Evolutionary conservation across 2,113 vertebrate genomes (phyloP).

Genomic region (Alectura lathami): DNA sequence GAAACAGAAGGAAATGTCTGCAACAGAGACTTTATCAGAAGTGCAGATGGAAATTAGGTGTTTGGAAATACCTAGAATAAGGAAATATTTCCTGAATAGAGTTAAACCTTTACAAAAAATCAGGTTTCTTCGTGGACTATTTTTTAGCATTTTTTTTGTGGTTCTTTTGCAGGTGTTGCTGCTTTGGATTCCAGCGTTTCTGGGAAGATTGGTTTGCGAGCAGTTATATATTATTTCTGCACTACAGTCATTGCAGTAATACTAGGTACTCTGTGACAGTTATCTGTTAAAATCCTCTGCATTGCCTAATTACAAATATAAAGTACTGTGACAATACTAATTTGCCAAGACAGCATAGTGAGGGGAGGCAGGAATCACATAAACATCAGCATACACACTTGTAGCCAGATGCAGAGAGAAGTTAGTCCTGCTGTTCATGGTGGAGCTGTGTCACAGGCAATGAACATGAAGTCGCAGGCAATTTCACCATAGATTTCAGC

Average conservation of each 20-base stretch:
- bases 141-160: background rate
- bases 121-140: background rate
- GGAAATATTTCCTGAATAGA: background rate
- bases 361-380: background rate
- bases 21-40: background rate
- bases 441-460: background rate
- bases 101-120: background rate
- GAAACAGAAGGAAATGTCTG: background rate
- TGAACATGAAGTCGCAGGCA: background rate
- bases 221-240: conserved; percentile 91
- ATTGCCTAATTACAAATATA: background rate
- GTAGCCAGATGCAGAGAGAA: background rate
- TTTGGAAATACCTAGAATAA: background rate
- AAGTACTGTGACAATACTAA: background rate
- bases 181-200: conserved; percentile 93
- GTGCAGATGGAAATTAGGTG: background rate
- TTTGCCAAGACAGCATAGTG: background rate
- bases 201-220: conserved; percentile 92
- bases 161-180: conserved; percentile 84
- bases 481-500: rapidly evolving
- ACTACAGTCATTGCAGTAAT: conserved; percentile 93
- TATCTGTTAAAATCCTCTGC: background rate
- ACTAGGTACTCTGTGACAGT: conserved; percentile 80
- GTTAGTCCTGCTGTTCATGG: background rate
- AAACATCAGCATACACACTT: background rate